Evolutionary conservation across 1,140 invertebrate species (phyloP), one percentile per base, ranked within the genome.

Genomic region (Drosophila lini): DNA sequence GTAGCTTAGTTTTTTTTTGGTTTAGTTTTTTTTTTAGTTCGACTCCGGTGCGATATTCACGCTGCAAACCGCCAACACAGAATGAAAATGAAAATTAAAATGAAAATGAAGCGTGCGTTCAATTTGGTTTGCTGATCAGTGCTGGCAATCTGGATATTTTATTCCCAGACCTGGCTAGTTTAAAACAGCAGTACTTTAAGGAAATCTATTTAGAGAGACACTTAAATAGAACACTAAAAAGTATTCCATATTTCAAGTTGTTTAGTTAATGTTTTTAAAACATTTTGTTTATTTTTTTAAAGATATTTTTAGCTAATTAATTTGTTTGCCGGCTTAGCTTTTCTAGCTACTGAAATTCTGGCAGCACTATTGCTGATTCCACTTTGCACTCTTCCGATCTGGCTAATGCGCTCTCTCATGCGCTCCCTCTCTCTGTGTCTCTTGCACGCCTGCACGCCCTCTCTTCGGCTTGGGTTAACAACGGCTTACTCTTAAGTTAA

Each of bases 1-100:
- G 9, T 16, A 28, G 2, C n/a, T 16, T 31, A n/a, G 44, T 22
- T 22, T 15, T 11, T 45, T 4, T 13, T 45, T 22, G 5, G 5
- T 32, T 13, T 11, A 3, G 1, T 31, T 32, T 13, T 6, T n/a
- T 10, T 31, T n/a, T 31, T 28, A 0, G 25, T n/a, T 61, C 16
- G 25, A 28, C 25, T 28, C 25, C 25, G 25, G 25, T 28, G 58
- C 40, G 56, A 47, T 31, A 58, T 58, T 45, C 16, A 56, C 32
- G 16, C 16, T 55, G 32, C 52, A 28, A 28, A 28, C 5, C 25
- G 5, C 32, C 52, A 34, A 36, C 52, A 44, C 25, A 22, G 31
- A 59, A 48, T 59, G 28, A 53, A 60, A 61, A 61, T 36, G n/a
- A 44, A 58, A 57, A 52, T 28, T 7, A 32, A 52, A 52, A 52